Evolutionary conservation across 1,140 invertebrate genomes (phyloP).

Genomic region (Trichonephila inaurata): DNA sequence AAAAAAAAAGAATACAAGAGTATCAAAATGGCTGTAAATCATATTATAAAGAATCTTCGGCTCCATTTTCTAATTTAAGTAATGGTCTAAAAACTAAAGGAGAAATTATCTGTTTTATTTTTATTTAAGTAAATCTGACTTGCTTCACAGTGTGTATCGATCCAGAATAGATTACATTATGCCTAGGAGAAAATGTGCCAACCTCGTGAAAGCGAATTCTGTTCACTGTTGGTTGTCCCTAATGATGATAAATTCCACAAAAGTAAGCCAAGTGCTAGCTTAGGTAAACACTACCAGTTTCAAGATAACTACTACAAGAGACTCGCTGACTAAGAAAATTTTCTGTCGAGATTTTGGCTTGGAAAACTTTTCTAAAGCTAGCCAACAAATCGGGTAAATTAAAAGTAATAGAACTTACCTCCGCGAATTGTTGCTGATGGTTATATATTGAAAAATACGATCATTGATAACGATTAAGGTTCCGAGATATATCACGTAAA

Average conservation of each 20-base stretch:
- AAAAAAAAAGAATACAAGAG: not conserved
- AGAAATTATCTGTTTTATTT: slow-evolving; percentile 26
- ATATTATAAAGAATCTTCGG: not conserved
- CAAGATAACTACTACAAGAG: not conserved
- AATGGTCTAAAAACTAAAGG: not conserved
- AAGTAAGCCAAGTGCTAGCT: not conserved
- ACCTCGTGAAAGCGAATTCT: not conserved
- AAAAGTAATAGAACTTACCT: slow-evolving; percentile 31
- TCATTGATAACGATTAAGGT: slow-evolving; percentile 20
- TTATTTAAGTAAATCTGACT: not conserved
- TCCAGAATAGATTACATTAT: slow-evolving; percentile 40
- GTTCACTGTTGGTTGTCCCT: not conserved
- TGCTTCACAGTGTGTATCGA: not conserved
- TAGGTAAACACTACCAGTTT: slow-evolving; percentile 22
- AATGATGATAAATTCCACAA: slow-evolving; percentile 51
- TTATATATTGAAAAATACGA: slow-evolving; percentile 33
- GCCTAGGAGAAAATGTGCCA: slow-evolving; percentile 10
- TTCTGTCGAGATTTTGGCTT: not conserved
- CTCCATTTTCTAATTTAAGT: slow-evolving; percentile 22
- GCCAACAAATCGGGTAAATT: slow-evolving; percentile 45
- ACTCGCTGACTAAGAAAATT: not conserved
- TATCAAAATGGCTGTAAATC: not conserved
- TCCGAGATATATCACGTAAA: not conserved
- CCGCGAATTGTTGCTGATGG: slow-evolving; percentile 3
- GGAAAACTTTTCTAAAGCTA: not conserved